phyloP scores from a whole-genome alignment of 2,888 invertebrate genomes.

The Eucera pruinosa region DNA sequence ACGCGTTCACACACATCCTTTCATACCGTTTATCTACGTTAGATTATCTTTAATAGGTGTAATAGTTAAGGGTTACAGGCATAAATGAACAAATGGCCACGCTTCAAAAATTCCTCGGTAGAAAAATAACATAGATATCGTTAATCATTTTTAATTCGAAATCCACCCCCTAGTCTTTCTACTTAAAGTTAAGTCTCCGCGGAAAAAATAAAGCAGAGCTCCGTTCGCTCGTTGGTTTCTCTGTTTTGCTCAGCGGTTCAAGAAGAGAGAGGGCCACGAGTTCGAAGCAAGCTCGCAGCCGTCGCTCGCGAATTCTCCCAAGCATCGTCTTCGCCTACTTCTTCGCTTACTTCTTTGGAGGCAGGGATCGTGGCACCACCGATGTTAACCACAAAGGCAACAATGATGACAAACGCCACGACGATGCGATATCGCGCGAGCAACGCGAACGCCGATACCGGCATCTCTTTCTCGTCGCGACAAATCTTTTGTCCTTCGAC shows the following conservation, averaged over 20 bases:
- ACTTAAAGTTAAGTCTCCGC: no score
- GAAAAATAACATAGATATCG: no score
- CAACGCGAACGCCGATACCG: not conserved
- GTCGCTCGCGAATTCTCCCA: constrained; percentile 39
- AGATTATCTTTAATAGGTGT: no score
- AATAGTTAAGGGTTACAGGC: no score
- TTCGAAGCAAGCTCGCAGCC: constrained; percentile 79
- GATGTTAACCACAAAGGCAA: not conserved
- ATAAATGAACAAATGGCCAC: no score
- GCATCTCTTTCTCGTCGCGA: not conserved
- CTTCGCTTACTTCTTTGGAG: not conserved
- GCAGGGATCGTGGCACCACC: not conserved
- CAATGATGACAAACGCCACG: not conserved
- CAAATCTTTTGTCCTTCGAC: not conserved
- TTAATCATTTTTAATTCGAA: no score
- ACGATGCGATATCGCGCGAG: not conserved
- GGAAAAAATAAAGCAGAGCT: no score
- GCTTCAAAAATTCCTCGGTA: no score
- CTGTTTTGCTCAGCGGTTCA: constrained; percentile 89
- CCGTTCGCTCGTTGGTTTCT: not conserved
- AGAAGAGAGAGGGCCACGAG: constrained; percentile 92
- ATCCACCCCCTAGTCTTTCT: no score
- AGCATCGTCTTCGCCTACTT: constrained; percentile 23
- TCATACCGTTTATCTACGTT: no score
- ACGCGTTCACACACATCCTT: no score